Evolutionary conservation across 2,113 vertebrate species (phyloP).

Genomic region (Falco punctatus): DNA sequence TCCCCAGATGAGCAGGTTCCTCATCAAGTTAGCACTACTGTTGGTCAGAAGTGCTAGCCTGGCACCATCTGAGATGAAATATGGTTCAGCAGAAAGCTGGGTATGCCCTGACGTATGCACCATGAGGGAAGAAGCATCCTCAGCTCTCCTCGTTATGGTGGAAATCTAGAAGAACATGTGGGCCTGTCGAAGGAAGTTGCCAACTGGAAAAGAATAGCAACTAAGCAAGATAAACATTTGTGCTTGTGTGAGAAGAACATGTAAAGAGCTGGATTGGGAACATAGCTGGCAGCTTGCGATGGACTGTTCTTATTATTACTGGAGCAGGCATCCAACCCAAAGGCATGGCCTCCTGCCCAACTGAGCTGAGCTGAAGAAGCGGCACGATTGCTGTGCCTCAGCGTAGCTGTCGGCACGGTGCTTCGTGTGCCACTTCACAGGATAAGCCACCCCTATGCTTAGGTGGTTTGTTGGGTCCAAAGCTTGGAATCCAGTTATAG

Average conservation of each 20-base stretch:
- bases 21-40: not conserved
- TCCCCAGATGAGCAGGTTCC: accelerated
- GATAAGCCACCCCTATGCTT: not conserved
- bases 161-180: not conserved
- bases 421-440: accelerated
- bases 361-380: not conserved
- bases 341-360: not conserved
- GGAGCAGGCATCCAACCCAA: not conserved
- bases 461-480: not conserved
- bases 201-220: not conserved
- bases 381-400: not conserved
- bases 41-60: not conserved
- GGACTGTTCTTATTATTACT: not conserved
- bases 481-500: not conserved
- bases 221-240: not conserved
- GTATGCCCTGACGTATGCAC: not conserved
- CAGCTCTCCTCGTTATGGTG: not conserved
- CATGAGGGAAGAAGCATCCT: not conserved
- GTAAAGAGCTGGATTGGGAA: not conserved
- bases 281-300: not conserved
- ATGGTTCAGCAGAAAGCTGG: not conserved
- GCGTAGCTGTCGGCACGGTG: accelerated
- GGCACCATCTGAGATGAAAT: not conserved
- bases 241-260: not conserved
- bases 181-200: not conserved